These are phyloP conservation scores for Centropristis striata DNA, from an alignment of 2,113 vertebrate species.

Conservation along the genomic window DNA sequence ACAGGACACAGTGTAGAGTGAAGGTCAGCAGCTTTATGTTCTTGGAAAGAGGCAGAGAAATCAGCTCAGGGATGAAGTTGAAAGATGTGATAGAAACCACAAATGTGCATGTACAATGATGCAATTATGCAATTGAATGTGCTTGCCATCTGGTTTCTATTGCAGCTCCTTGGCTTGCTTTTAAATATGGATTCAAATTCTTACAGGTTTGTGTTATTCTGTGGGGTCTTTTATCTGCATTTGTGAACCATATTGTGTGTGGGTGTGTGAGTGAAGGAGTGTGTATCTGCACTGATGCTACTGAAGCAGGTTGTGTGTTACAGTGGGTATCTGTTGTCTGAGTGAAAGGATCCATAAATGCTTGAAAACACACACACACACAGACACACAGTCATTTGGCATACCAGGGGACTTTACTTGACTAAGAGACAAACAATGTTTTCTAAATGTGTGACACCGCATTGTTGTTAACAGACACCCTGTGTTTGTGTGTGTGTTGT, in stretches of 20 bases:
- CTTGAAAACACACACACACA: conserved; percentile 4
- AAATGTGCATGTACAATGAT: background rate
- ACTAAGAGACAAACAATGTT: conserved; percentile 59
- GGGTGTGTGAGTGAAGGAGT: background rate
- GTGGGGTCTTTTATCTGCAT: background rate
- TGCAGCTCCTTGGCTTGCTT: background rate
- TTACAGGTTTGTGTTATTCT: background rate
- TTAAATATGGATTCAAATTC: background rate
- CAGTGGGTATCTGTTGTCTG: conserved; percentile 18
- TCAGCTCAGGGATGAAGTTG: background rate
- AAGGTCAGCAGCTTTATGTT: conserved; percentile 7
- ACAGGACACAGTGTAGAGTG: background rate
- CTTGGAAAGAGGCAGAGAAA: conserved; percentile 3
- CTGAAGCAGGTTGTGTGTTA: conserved; percentile 13
- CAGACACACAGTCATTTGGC: conserved; percentile 29
- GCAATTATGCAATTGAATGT: background rate
- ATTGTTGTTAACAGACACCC: conserved; percentile 42
- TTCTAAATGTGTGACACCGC: conserved; percentile 51
- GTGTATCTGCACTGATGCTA: background rate
- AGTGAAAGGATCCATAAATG: conserved; percentile 31
- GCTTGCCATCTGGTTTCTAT: background rate
- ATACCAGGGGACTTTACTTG: conserved; percentile 46
- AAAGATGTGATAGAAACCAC: background rate
- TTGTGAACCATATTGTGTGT: background rate
- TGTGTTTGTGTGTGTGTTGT: conserved; percentile 9